A percentile compares a stretch with the other conserved stretches of the same genome.
Conservation (phyloP, 2,888 invertebrate species). For the Eilema caniola region DNA sequence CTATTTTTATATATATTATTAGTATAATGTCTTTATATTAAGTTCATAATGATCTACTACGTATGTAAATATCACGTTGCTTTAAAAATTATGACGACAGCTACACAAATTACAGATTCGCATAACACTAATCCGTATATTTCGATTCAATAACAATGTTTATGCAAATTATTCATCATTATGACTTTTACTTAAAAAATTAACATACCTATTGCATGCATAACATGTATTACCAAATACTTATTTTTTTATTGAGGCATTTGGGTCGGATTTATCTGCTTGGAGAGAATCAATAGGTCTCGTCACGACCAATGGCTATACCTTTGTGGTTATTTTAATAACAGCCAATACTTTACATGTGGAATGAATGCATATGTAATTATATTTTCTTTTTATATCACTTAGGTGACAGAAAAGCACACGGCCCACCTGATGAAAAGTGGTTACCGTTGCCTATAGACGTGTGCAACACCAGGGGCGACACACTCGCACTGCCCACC, state of each 20-base stretch:
- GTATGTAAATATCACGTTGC: neutral
- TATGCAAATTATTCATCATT: constrained; percentile 16
- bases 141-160: neutral
- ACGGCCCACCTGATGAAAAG: no score
- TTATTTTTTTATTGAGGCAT: neutral
- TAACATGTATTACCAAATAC: constrained; percentile 8
- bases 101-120: neutral
- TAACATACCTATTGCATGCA: constrained; percentile 22
- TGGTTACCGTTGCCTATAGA: no score
- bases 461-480: no score
- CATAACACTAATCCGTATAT: constrained; percentile 3
- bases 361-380: no score
- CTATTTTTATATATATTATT: no score
- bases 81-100: neutral
- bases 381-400: no score
- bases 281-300: neutral
- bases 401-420: no score
- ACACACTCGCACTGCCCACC: no score
- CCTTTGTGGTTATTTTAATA: no score
- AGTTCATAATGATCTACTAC: neutral
- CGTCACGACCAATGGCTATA: neutral
- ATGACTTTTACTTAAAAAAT: constrained; percentile 20
- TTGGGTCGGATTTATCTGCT: neutral
- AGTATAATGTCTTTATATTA: neutral
- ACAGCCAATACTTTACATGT: no score